Percentiles rank a stretch among this genome's conserved stretches.
Conservation (phyloP, 1,140 invertebrate genomes). For the Hylyphantes graminicola region DNA sequence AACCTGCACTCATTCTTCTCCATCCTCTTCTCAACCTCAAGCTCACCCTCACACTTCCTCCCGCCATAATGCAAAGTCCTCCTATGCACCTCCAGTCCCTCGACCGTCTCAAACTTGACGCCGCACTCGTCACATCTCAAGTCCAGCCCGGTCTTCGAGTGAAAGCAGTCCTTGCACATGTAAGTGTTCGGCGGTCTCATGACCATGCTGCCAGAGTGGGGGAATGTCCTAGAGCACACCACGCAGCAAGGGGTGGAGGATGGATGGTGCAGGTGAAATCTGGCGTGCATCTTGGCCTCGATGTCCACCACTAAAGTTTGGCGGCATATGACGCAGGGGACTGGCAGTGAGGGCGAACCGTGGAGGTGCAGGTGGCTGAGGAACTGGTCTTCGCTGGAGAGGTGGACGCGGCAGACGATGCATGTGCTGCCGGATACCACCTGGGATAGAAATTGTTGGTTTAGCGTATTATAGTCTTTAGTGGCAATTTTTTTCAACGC, state of each 20-base stretch:
- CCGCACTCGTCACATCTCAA: slow-evolving; percentile 72
- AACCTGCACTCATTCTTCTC: slow-evolving; percentile 78
- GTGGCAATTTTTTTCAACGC: too few species aligned
- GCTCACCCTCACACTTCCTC: slow-evolving; percentile 74
- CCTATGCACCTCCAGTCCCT: slow-evolving; percentile 72
- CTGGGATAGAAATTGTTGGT: slow-evolving; percentile 77
- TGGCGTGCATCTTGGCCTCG: slow-evolving; percentile 89
- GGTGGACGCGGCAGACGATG: slow-evolving; percentile 27
- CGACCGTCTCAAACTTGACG: slow-evolving; percentile 72
- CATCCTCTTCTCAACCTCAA: slow-evolving; percentile 76
- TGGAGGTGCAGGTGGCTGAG: slow-evolving; percentile 76
- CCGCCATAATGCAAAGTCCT: slow-evolving; percentile 66
- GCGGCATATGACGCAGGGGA: slow-evolving; percentile 86
- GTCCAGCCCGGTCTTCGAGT: slow-evolving; percentile 65
- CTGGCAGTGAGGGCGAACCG: slow-evolving; percentile 71
- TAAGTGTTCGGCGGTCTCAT: slow-evolving; percentile 65
- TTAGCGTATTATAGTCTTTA: too few species aligned
- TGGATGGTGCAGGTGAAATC: slow-evolving; percentile 74
- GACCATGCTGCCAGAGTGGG: slow-evolving; percentile 66
- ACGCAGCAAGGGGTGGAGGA: slow-evolving; percentile 66
- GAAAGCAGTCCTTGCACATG: slow-evolving; percentile 76
- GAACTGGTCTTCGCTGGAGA: slow-evolving; percentile 58
- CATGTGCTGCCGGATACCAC: slow-evolving; percentile 68
- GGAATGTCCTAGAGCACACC: slow-evolving; percentile 71
- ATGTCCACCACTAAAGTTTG: slow-evolving; percentile 89